Evolutionary conservation across 1,140 invertebrate genomes (phyloP), one percentile per base, ranked within the genome.

Genomic region (Rhagoletis pomonella): DNA sequence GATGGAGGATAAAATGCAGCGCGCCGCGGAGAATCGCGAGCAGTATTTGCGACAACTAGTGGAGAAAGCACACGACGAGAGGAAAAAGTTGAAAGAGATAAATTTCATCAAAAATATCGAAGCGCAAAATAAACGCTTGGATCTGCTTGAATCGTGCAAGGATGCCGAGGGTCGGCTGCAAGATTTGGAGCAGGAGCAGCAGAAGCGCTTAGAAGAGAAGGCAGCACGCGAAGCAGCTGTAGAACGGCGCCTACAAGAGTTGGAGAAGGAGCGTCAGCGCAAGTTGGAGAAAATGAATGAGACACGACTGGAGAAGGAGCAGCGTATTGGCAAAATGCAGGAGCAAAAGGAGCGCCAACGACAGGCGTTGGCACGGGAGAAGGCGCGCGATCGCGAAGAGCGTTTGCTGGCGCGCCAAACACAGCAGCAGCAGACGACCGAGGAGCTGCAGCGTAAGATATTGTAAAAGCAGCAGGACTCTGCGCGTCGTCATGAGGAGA

Each of bases 71-170:
- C 98, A 99, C 90, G 98, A 99, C 90, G 98, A 99, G 93, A 98
- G 99, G 89, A 97, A 98, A 67, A 99, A 99, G 93, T 94, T 98
- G 0, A 97, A 98, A 90, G 98, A 99, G 94, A 99, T 99, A 88
- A 98, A 98, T 50, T 99, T 99, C 93, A 99, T 99, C 86, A 99
- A 99, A 93, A 97, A 97, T 90, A 93, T 99, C 3, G 98, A 99
- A 91, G 98, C 98, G 2, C 97, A 99, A 93, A 99, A 99, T 93
- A 97, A 98, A 90, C 94, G 97, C 4, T 96, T 98, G 91, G 98
- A 99, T 93, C 96, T 98, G 89, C 94, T 98, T 89, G 96, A 96
- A 12, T 95, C 96, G 55, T 96, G 96, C 89, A 96, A 97, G 88
- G 96, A 97, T 89, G 96, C 97, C 88, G 97, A 97, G 90, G 97